Percentiles rank a stretch among this genome's conserved stretches.
Evolutionary conservation across 1,140 invertebrate species (phyloP).

Genomic region (Lepidurus apus): DNA sequence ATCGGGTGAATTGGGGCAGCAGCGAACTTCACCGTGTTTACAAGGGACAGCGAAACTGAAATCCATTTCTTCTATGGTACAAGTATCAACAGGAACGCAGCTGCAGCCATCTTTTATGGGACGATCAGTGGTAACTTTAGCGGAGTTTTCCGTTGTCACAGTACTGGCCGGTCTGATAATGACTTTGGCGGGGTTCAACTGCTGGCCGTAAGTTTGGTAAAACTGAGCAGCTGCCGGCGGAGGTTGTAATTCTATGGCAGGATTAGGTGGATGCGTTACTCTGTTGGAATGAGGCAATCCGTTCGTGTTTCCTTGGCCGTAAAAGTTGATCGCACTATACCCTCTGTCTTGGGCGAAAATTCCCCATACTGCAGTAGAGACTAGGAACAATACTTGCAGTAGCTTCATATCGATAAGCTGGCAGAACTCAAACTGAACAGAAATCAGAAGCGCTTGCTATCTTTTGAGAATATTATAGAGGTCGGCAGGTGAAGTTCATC

Average conservation of each 20-base stretch:
- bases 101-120: slow-evolving; percentile 22
- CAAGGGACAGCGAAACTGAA: slow-evolving; percentile 31
- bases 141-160: background rate
- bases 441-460: background rate
- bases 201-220: background rate
- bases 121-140: background rate
- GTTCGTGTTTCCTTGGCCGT: background rate
- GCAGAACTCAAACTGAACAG: background rate
- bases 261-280: background rate
- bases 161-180: background rate
- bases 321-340: background rate
- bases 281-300: background rate
- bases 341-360: background rate
- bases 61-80: slow-evolving; percentile 32
- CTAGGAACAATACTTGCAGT: background rate
- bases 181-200: background rate
- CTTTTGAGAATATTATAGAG: background rate
- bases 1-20: slow-evolving; percentile 27
- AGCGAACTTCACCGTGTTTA: slow-evolving; percentile 29
- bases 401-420: background rate
- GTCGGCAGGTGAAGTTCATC: background rate
- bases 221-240: background rate
- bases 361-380: background rate
- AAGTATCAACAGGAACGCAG: slow-evolving; percentile 29
- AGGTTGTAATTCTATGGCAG: background rate